Percentiles rank a stretch among this genome's conserved stretches.
Conservation (phyloP, 2,797 vertebrate genomes). For the Peromyscus attwateri region DNA sequence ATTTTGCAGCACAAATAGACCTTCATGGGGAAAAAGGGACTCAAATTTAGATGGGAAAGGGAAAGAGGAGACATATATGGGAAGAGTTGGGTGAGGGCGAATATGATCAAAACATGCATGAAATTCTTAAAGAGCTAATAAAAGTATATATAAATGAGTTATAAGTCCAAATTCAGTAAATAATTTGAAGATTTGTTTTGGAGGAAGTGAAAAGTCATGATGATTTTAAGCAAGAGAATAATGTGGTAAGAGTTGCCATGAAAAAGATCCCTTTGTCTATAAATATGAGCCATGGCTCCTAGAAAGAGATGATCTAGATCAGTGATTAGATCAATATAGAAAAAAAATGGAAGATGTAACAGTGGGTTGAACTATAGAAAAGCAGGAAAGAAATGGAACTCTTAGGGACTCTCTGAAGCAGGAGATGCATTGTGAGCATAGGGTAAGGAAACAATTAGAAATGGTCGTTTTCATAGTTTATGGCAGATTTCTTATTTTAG, state of each 20-base stretch:
- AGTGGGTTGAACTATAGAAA: background rate
- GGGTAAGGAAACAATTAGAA: background rate
- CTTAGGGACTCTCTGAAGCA: background rate
- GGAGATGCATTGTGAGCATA: background rate
- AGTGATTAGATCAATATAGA: background rate
- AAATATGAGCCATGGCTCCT: background rate
- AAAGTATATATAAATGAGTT: background rate
- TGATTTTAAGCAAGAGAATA: background rate
- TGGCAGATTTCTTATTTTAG: background rate
- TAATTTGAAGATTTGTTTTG: background rate
- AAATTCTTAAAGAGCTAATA: background rate
- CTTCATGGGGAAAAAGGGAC: background rate
- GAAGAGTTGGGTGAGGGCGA: background rate
- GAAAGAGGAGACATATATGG: background rate
- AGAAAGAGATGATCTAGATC: conserved; percentile 1
- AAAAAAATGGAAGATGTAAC: background rate
- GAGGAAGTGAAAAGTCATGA: background rate
- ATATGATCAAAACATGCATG: background rate
- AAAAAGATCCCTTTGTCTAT: background rate
- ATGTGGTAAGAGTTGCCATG: background rate
- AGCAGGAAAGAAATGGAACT: background rate
- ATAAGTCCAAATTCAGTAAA: background rate
- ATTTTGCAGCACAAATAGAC: background rate
- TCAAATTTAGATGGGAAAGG: background rate
- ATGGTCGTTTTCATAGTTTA: background rate